Evolutionary conservation across 1,140 invertebrate genomes (phyloP).

Genomic region (Drosophila ohnishii): DNA sequence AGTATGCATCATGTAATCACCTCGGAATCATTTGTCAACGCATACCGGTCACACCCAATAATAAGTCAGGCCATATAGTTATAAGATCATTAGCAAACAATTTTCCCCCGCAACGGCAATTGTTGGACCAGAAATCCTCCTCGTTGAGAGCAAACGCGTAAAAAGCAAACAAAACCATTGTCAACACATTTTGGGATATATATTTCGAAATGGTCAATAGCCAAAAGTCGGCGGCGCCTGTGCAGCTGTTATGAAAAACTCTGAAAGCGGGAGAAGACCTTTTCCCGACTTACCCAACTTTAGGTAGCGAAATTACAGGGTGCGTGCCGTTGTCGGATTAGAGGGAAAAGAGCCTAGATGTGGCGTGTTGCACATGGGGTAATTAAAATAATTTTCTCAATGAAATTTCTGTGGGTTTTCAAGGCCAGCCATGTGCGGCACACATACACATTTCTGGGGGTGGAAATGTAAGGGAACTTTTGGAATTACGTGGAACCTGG

Average conservation of each 20-base stretch:
- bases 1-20: conserved; percentile 6
- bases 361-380: conserved; percentile 55
- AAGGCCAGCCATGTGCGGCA: conserved; percentile 75
- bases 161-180: conserved; percentile 78
- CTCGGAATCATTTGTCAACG: conserved; percentile 30
- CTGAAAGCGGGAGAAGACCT: conserved; percentile 6
- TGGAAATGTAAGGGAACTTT: conserved; percentile 41
- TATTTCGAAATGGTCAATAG: conserved; percentile 45
- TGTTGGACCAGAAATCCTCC: conserved; percentile 70
- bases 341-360: conserved; percentile 2
- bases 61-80: conserved; percentile 25
- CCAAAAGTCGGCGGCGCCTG: conserved; percentile 61
- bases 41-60: conserved; percentile 37
- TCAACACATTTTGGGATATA: conserved; percentile 63
- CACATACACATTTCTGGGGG: conserved; percentile 53
- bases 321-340: conserved; percentile 62
- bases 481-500: conserved; percentile 9
- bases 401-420: conserved; percentile 63
- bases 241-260: conserved; percentile 68
- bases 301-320: conserved; percentile 63
- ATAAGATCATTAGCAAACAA: conserved; percentile 49
- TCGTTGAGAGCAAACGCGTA: conserved; percentile 45
- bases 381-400: conserved; percentile 77
- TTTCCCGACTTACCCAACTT: conserved; percentile 33
- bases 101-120: conserved; percentile 17